phyloP scores from a whole-genome alignment of 2,888 invertebrate genomes.

The Zaprionus obscuricornis region DNA sequence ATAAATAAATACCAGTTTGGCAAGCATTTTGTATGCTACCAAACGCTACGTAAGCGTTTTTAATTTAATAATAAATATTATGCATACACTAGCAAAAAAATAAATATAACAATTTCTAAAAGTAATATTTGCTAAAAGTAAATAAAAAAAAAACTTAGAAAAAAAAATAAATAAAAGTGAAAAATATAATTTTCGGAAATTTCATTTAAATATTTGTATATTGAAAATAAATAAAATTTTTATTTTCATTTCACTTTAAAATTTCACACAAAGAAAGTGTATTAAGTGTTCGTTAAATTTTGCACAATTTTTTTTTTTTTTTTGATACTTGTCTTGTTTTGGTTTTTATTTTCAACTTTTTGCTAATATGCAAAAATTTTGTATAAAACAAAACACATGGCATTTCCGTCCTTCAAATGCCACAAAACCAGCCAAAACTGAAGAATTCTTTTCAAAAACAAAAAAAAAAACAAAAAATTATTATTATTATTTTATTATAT shows the following conservation, averaged over 20 bases:
- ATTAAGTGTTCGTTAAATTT: background rate
- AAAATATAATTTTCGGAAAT: no score
- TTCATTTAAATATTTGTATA: no score
- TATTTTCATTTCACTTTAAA: no score
- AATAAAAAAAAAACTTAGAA: background rate
- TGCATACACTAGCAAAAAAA: slow-evolving; percentile 25
- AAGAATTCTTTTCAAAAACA: slow-evolving; percentile 28
- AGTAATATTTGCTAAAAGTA: background rate
- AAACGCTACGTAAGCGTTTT: slow-evolving; percentile 63
- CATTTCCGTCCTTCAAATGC: slow-evolving; percentile 74
- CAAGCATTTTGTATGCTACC: slow-evolving; percentile 43
- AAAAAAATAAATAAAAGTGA: no score
- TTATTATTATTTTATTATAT: slow-evolving; percentile 14
- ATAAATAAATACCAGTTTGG: slow-evolving; percentile 48
- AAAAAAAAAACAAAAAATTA: slow-evolving; percentile 36
- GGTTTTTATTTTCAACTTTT: slow-evolving; percentile 48
- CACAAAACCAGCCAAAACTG: slow-evolving; percentile 45
- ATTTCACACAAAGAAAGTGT: no score
- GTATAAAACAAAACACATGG: slow-evolving; percentile 37
- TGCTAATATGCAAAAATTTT: slow-evolving; percentile 67
- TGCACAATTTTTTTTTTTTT: background rate
- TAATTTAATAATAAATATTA: slow-evolving; percentile 53
- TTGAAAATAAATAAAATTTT: no score
- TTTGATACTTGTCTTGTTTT: slow-evolving; percentile 26
- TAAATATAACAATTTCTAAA: background rate